Base-by-base conservation (phyloP, 2,797 vertebrate genomes). In the Gorsachius magnificus region DNA sequence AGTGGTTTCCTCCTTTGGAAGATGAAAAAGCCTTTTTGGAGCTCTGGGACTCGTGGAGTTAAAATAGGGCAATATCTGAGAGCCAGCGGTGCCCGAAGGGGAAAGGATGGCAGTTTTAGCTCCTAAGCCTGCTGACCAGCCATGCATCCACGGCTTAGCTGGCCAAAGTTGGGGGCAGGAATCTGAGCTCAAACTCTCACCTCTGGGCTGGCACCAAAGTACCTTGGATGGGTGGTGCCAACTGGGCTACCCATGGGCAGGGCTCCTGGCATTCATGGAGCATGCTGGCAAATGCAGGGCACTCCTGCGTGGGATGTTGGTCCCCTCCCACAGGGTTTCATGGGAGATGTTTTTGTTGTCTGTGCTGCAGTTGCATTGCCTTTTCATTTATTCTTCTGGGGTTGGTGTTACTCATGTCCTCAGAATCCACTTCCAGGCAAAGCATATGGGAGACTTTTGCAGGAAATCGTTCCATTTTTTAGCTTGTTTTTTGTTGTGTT, bases 201-300 rank as follows among this genome's bases (percentile, higher is more conserved):
- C 63, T 82, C 71, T 43, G 63, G n/a, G 36, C 70, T 76, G 46
- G 19, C 41, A 16, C 36, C 38, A 5, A 25, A 38, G n/a, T 9
- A 14, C 22, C 53, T 51, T 16, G 26, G 31, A 13, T 35, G n/a
- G 46, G 35, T 53, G 60, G 18, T 17, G 8, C 17, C 65, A 21
- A 4, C 31, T 45, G 6, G 13, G 77, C 46, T 38, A 21, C 60
- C 69, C 24, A 1, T 8, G 45, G 71, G 45, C 46, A 87, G 86
- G 69, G 70, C 78, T 76, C 46, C 38, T 41, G 65, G n/a, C 0
- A 0, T 25, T 58, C 24, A 11, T 0, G 13, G 45, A 54, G 16
- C 0, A 0, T 35, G 54, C 45, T 33, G 87, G 72, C 45, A 70
- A 31, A 46, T 0, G 8, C 60, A 35, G 45, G 6, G 4, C 5